phyloP scores from a whole-genome alignment of 2,797 vertebrate species.

The Myotis findleyi region DNA sequence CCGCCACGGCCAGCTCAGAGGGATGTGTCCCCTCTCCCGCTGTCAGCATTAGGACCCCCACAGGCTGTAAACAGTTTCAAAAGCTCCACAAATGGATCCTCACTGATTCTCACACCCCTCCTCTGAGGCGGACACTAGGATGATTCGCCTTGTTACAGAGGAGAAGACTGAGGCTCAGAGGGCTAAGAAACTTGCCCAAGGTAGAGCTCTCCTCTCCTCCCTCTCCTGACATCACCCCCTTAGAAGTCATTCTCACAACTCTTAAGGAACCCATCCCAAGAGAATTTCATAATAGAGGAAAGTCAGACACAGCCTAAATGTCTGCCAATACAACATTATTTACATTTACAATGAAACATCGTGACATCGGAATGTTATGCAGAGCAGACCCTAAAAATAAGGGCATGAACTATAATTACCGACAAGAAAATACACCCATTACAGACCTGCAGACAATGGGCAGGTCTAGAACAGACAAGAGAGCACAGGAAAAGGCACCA shows the following conservation, averaged over 20 bases:
- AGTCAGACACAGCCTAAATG: background rate
- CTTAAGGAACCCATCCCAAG: background rate
- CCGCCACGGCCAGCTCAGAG: background rate
- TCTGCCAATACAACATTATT: background rate
- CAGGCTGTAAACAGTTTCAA: too few relatives aligned
- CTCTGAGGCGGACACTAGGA: background rate
- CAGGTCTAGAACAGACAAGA: background rate
- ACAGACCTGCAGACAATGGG: background rate
- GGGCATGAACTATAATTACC: accelerated
- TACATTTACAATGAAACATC: background rate
- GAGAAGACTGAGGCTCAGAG: background rate
- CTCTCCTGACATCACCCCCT: background rate
- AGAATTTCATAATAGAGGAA: background rate
- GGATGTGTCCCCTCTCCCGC: accelerated
- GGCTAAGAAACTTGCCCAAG: background rate
- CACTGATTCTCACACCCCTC: background rate
- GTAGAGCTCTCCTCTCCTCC: background rate
- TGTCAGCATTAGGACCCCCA: background rate
- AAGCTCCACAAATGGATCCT: background rate
- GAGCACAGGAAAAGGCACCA: background rate
- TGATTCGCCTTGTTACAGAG: background rate
- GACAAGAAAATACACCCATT: background rate
- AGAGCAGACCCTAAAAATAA: background rate
- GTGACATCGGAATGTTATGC: background rate
- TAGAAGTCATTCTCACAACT: background rate